Conservation (phyloP, 2,888 invertebrate genomes). For the Aromia moschata region DNA sequence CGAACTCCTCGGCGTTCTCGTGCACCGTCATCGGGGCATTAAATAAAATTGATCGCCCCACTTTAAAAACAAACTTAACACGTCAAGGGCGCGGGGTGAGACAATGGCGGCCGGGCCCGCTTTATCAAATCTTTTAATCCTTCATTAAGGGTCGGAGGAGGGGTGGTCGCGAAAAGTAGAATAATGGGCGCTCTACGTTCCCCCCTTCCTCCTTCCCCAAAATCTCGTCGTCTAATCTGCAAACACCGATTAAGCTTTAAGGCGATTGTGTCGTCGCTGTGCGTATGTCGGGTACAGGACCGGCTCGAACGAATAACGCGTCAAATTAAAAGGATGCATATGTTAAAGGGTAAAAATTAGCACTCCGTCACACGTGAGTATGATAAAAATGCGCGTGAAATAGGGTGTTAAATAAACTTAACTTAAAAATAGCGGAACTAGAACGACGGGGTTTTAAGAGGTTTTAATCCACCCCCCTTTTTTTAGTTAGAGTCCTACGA, state of each 20-base stretch:
- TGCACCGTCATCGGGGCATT: slow-evolving; percentile 27
- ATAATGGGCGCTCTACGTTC: slow-evolving; percentile 48
- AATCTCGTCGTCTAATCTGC: slow-evolving; percentile 51
- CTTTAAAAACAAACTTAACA: slow-evolving; percentile 32
- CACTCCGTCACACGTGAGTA: no score
- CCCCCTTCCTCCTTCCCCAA: no score
- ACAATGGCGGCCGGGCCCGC: slow-evolving; percentile 28
- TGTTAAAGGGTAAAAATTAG: no score
- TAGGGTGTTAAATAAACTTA: no score
- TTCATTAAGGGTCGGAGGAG: slow-evolving; percentile 46
- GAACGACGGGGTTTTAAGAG: no score
- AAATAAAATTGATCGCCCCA: slow-evolving; percentile 27
- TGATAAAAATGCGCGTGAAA: no score
- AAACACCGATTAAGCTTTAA: slow-evolving; percentile 50
- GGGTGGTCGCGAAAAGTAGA: slow-evolving; percentile 50
- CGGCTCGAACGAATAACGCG: no score
- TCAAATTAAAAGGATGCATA: no score
- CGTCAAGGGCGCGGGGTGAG: slow-evolving; percentile 18
- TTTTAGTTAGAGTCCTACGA: no score
- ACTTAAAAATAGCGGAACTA: no score
- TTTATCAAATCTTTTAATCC: slow-evolving; percentile 51
- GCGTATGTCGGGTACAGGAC: slow-evolving; percentile 4
- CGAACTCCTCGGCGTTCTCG: no score
- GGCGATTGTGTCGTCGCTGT: slow-evolving; percentile 24
- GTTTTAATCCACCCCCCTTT: no score